phyloP scores from a whole-genome alignment of 2,888 invertebrate genomes.

The Lasioglossum zephyrum region DNA sequence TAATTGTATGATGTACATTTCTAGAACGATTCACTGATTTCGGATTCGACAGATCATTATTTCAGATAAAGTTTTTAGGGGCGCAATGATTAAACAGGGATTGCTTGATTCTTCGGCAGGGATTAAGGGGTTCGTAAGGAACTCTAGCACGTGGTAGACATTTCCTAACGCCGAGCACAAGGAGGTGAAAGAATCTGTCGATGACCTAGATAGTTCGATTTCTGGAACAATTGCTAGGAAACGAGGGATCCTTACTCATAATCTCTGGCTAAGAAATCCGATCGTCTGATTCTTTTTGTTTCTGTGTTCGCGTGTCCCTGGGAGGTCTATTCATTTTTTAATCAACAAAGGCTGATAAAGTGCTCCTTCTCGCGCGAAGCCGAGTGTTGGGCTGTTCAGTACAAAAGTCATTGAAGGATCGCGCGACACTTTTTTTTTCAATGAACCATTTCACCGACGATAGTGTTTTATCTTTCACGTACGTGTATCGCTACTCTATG shows the following conservation, averaged over 20 bases:
- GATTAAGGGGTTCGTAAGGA: background rate
- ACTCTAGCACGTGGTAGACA: background rate
- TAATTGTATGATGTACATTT: no score
- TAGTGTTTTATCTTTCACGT: background rate
- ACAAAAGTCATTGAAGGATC: background rate
- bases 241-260: slow-evolving; percentile 21
- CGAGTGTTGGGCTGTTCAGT: background rate
- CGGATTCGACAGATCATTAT: no score
- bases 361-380: background rate
- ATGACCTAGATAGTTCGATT: slow-evolving; percentile 31
- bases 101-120: background rate
- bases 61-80: no score
- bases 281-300: slow-evolving; percentile 27
- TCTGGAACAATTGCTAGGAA: slow-evolving; percentile 29
- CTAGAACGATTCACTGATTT: no score
- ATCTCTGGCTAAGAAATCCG: slow-evolving; percentile 22
- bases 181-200: slow-evolving; percentile 28
- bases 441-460: background rate
- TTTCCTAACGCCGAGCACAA: background rate
- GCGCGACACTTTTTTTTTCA: background rate
- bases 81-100: background rate
- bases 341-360: slow-evolving; percentile 11
- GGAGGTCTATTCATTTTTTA: slow-evolving; percentile 19
- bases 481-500: background rate
- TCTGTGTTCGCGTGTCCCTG: slow-evolving; percentile 1